Evolutionary conservation across 2,797 vertebrate species (phyloP), one percentile per base, ranked within the genome.

Genomic region (Lacerta viridis): DNA sequence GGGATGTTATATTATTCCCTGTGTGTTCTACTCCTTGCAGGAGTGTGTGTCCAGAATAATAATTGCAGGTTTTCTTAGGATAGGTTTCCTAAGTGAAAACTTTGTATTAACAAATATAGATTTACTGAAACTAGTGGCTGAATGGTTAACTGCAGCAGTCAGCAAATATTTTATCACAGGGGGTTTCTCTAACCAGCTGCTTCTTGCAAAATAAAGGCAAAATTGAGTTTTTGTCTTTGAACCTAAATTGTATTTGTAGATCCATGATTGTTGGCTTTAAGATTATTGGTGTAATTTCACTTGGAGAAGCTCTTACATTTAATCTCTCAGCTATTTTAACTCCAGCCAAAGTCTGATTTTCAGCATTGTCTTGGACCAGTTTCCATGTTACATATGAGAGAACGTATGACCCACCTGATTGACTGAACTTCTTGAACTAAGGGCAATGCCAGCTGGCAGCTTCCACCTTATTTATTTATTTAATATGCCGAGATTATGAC

Each of bases 41-140:
- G 88, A 88, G 59, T 91, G 36, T 80, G 27, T 43, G 90, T 74
- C 39, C 74, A 92, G 90, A 91, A 93, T 88, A 87, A 89, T 82
- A 86, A 84, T 29, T 68, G 46, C 33, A 75, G 87, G 50, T 82
- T 85, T 89, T 9, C 72, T 85, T 84, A 55, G 25, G 83, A 89
- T 79, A 82, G 72, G 2, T 66, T 83, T 93, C 80, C 69, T 64
- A 93, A 90, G 78, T 78, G n/a, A 33, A 80, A 91, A 66, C 50
- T 74, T 83, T 90, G 64, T 36, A 64, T 86, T 46, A 76, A 82
- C 39, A 20, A 50, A 80, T 85, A 69, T 15, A 82, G 11, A 86
- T 80, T 80, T 84, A 55, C 75, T 71, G 41, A 68, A 15, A 36
- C 64, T 64, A 80, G 43, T 29, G 50, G 29, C 39, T 77, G 72